phyloP scores from a whole-genome alignment of 1,140 invertebrate species.

The Drosophila sechellia region DNA sequence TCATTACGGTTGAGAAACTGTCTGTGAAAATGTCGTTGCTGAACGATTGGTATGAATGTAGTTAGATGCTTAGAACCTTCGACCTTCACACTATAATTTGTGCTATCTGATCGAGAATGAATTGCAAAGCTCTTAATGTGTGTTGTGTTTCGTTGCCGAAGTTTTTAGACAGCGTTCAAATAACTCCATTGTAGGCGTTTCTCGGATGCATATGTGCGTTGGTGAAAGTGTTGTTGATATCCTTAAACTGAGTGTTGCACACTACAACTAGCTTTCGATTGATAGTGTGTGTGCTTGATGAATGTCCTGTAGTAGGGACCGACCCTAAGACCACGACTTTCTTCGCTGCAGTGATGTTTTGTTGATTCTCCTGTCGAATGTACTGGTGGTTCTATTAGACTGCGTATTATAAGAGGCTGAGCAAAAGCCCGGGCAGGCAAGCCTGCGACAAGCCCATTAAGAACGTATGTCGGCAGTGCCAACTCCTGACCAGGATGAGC shows the following conservation, averaged over 20 bases:
- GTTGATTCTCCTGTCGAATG: conserved; percentile 20
- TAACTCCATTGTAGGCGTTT: background rate
- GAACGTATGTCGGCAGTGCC: conserved; percentile 65
- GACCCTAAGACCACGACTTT: background rate
- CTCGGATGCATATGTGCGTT: background rate
- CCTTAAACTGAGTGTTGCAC: conserved; percentile 16
- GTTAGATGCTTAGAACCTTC: background rate
- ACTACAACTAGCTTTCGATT: background rate
- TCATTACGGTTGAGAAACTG: background rate
- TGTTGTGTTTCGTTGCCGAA: background rate
- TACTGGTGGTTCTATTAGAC: conserved; percentile 24
- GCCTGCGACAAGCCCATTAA: conserved; percentile 65
- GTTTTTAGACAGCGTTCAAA: background rate
- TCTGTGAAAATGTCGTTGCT: background rate
- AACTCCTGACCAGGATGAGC: conserved; percentile 19
- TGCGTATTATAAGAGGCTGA: conserved; percentile 71
- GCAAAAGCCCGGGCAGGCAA: conserved; percentile 58
- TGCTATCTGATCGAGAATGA: background rate
- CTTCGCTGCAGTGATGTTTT: conserved; percentile 26
- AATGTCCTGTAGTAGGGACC: background rate
- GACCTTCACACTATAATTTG: background rate
- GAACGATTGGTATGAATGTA: background rate
- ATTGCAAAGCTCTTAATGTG: background rate
- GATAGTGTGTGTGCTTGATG: background rate
- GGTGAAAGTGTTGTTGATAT: conserved; percentile 12